phyloP scores from a whole-genome alignment of 2,113 vertebrate species.

The Leucosticte australis region DNA sequence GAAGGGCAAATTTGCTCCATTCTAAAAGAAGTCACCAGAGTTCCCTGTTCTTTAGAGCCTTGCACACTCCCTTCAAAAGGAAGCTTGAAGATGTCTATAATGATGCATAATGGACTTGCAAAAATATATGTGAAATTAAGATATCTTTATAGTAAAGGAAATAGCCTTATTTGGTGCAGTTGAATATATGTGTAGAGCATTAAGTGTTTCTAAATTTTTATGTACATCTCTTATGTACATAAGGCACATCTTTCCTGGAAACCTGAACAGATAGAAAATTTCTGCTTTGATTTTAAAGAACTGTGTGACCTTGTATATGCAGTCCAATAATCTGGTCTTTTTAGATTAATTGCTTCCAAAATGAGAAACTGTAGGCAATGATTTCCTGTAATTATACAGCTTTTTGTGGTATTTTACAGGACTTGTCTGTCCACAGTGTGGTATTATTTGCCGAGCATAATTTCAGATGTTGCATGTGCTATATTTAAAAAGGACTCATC shows the following conservation, averaged over 20 bases:
- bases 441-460: background rate
- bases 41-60: background rate
- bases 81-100: background rate
- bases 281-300: background rate
- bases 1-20: background rate
- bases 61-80: background rate
- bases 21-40: background rate
- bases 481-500: constrained; percentile 13
- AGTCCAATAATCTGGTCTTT: background rate
- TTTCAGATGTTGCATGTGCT: constrained; percentile 14
- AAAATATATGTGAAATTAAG: background rate
- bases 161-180: background rate
- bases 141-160: background rate
- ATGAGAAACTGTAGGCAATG: background rate
- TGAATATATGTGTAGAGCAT: background rate
- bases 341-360: background rate
- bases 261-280: background rate
- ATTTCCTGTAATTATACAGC: background rate
- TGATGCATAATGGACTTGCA: background rate
- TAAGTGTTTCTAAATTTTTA: background rate
- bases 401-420: background rate
- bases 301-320: background rate
- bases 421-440: background rate
- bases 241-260: background rate
- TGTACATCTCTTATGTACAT: fast-evolving